Base-by-base conservation (phyloP, 2,113 vertebrate genomes). In the Kryptolebias marmoratus region DNA sequence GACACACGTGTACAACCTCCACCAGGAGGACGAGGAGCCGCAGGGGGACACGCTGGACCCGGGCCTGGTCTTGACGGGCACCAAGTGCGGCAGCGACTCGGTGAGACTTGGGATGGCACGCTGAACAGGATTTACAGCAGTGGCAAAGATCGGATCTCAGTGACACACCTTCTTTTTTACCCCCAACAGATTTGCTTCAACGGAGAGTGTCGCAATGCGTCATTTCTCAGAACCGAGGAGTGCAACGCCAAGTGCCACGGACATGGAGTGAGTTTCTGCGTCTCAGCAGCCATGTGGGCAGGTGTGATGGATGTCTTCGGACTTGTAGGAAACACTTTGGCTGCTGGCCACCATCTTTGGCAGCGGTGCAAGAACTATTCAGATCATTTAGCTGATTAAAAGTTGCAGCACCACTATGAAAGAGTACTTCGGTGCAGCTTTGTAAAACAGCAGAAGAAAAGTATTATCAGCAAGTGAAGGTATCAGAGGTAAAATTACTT, bases 1-100 rank as follows among this genome's bases (percentile, higher is more conserved):
- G 1, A 98, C 97, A 22, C 96, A 99, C 0, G 95, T 99, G 27
- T 97, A 99, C 87, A 94, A 91, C 55, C 60, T n/a, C 0, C 73
- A 76, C 22, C 78, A 88, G 6, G 70, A 64, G 2, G 91, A 93
- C 0, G 93, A 94, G 2, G 94, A 94, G 1, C 89, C 86, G 2
- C 95, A 96, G 76, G 94, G 93, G 1, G 96, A 98, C 85, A 97
- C 96, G 73, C 87, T 98, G 84, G 98, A 99, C 85, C 98, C 97
- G 1, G 98, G 97, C 27, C 92, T 99, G 77, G 98, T 98, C 90
- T 80, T 98, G 94, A 96, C 96, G 0, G 98, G 98, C 42, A 99
- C 96, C 61, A 98, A 98, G 85, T 99, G 98, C 74, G 97, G 94
- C 0, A 87, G 91, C n/a, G 94, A 96, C 76, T 95, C 96, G 32